Conservation (phyloP, 35 echinoderm and acorn worm genomes). For the Ophioderma brevispina region DNA sequence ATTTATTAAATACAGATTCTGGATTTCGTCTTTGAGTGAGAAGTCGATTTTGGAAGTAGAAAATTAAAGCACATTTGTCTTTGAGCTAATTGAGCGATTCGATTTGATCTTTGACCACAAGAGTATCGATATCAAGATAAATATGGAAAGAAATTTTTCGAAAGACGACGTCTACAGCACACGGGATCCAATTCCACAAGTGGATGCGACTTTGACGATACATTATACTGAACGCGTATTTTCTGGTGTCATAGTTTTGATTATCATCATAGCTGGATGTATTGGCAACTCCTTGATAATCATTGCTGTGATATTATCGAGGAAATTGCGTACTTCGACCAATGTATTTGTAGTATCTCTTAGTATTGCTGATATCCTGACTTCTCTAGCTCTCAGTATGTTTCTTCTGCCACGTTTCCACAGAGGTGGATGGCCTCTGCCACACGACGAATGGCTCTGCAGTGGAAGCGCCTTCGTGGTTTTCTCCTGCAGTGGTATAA, state of each 20-base stretch:
- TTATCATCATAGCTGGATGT: slow-evolving; percentile 66
- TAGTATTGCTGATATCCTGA: slow-evolving; percentile 70
- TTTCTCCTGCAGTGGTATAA: slow-evolving; percentile 53
- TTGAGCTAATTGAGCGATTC: no score
- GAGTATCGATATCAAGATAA: no score
- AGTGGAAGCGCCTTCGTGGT: slow-evolving; percentile 27
- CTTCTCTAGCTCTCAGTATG: slow-evolving; percentile 35
- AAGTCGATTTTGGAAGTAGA: no score
- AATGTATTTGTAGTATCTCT: slow-evolving; percentile 90
- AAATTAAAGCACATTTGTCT: no score
- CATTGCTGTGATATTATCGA: slow-evolving; percentile 58
- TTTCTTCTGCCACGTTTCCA: background rate
- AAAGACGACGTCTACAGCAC: no score
- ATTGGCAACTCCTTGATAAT: slow-evolving; percentile 78
- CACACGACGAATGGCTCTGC: slow-evolving; percentile 4
- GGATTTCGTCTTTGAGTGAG: no score
- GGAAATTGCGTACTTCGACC: slow-evolving; percentile 77
- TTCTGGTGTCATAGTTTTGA: slow-evolving; percentile 31
- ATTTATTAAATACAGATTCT: no score
- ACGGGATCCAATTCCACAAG: no score
- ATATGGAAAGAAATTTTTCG: no score
- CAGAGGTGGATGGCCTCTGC: background rate
- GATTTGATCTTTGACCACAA: no score
- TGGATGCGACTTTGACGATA: no score
- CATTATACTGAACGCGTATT: slow-evolving; percentile 57